Evolutionary conservation across 1,140 invertebrate species (phyloP).

Genomic region (Papilio aristodemus): DNA sequence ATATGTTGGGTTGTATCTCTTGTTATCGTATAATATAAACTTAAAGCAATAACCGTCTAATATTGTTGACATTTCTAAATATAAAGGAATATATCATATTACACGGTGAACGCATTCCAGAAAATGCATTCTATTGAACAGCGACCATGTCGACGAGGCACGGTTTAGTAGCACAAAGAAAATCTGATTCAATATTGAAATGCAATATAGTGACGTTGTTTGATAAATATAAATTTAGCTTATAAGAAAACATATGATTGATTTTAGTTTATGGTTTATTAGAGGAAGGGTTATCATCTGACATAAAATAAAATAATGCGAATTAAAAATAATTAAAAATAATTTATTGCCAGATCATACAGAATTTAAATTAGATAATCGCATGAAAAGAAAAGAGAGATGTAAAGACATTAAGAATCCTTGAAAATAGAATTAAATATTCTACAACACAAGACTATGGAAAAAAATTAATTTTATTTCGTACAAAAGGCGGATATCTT

Average conservation of each 20-base stretch:
- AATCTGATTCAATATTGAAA: not conserved
- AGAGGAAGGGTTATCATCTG: too few relatives aligned
- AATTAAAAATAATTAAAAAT: too few relatives aligned
- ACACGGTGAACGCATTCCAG: conserved; percentile 2
- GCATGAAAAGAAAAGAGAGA: not conserved
- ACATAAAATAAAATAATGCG: too few relatives aligned
- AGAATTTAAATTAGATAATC: too few relatives aligned
- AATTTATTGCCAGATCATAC: too few relatives aligned
- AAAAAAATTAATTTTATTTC: conserved; percentile 11
- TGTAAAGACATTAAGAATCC: not conserved
- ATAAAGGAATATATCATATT: not conserved
- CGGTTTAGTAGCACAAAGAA: conserved; percentile 1
- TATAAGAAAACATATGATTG: too few relatives aligned
- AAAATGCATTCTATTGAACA: conserved; percentile 24
- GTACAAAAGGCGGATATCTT: not conserved
- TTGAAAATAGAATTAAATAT: not conserved
- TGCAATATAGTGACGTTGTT: not conserved
- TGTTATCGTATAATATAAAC: too few relatives aligned
- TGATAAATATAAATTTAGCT: not conserved
- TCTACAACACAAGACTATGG: not conserved
- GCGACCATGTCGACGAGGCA: not conserved
- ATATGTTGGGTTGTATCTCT: too few relatives aligned
- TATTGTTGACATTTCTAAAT: not conserved
- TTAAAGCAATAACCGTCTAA: not conserved
- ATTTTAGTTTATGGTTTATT: too few relatives aligned